phyloP scores from a whole-genome alignment of 2,888 invertebrate genomes.

The Strigamia maritima region DNA sequence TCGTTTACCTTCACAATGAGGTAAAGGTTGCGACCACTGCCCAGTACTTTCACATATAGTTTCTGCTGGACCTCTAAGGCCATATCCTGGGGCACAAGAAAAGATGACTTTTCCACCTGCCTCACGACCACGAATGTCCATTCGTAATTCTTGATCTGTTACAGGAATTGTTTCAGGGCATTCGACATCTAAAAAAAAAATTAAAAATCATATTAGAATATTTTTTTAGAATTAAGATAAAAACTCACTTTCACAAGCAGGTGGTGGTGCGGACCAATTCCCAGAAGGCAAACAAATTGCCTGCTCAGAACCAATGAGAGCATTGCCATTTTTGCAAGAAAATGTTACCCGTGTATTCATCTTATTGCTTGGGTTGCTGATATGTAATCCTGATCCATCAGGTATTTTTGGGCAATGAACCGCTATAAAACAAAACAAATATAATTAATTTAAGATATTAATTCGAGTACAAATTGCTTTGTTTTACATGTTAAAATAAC shows the following conservation, averaged over 20 bases:
- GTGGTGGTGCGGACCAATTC: constrained; percentile 78
- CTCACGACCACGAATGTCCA: constrained; percentile 70
- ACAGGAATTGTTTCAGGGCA: constrained; percentile 66
- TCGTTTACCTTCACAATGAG: constrained; percentile 65
- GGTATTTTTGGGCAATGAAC: constrained; percentile 77
- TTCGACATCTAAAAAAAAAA: constrained; percentile 65
- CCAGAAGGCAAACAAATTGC: constrained; percentile 76
- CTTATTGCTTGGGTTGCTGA: constrained; percentile 68
- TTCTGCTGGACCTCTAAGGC: constrained; percentile 69
- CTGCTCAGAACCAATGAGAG: constrained; percentile 71
- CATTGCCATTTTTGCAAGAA: constrained; percentile 75
- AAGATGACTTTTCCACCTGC: constrained; percentile 78
- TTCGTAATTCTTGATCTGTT: constrained; percentile 61
- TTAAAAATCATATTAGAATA: background rate
- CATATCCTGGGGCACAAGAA: constrained; percentile 73
- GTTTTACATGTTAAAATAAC: no score
- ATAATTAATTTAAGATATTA: constrained; percentile 1
- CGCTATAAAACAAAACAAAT: constrained; percentile 55
- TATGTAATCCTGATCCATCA: constrained; percentile 68
- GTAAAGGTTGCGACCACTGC: constrained; percentile 75
- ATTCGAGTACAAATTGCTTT: no score
- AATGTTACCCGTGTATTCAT: constrained; percentile 71
- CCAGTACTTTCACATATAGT: constrained; percentile 72
- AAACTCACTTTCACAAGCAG: constrained; percentile 60
- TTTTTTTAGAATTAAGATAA: constrained; percentile 2